A percentile compares a stretch with the other conserved stretches of the same genome.
Evolutionary conservation across 2,797 vertebrate species (phyloP).

Genomic region (Avahi laniger): DNA sequence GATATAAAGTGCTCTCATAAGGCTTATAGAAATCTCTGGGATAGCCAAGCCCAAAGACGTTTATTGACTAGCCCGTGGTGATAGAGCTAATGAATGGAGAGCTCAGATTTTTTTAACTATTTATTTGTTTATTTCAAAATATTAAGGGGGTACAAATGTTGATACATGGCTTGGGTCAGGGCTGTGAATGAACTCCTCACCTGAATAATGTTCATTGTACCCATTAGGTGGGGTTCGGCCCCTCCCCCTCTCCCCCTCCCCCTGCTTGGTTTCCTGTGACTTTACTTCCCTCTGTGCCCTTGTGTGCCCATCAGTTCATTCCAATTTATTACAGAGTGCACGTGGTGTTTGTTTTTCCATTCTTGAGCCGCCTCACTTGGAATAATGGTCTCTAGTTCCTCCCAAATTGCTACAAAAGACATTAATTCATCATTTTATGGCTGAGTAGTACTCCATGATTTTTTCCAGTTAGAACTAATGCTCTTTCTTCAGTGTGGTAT

Average conservation of each 20-base stretch:
- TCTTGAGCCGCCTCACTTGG: neutral
- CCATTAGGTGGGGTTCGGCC: neutral
- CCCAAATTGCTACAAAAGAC: neutral
- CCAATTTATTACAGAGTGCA: neutral
- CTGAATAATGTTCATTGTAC: neutral
- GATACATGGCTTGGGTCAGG: neutral
- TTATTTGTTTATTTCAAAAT: neutral
- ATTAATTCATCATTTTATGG: neutral
- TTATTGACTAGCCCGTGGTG: neutral
- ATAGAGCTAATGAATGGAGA: neutral
- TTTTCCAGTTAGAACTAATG: neutral
- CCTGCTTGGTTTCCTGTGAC: neutral
- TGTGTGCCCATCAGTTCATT: neutral
- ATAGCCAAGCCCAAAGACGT: neutral
- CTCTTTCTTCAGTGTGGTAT: neutral
- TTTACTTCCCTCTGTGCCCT: neutral
- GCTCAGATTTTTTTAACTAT: neutral
- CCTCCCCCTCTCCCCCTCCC: neutral
- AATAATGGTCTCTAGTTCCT: neutral
- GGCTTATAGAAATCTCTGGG: neutral
- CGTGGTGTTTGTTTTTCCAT: neutral
- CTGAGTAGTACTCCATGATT: neutral
- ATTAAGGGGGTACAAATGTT: neutral
- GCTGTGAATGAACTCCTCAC: neutral
- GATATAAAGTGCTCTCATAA: neutral